Conservation (phyloP, 2,797 vertebrate genomes). For the Gephyroberyx darwinii region DNA sequence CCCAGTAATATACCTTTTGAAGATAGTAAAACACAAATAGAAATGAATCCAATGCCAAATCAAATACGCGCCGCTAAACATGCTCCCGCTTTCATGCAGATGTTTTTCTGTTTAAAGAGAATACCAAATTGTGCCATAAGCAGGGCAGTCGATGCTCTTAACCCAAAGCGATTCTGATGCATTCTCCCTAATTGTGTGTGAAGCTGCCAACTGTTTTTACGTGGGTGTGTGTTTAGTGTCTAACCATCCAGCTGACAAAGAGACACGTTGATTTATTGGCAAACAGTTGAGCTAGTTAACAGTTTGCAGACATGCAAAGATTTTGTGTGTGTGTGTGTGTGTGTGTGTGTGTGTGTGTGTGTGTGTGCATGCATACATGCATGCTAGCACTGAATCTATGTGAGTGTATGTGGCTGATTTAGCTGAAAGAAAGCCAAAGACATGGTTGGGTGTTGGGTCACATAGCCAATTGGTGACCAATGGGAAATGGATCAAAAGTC, state of each 20-base stretch:
- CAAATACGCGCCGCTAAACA: slow-evolving; percentile 33
- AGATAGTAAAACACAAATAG: slow-evolving; percentile 42
- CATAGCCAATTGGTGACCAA: slow-evolving; percentile 36
- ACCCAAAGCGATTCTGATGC: slow-evolving; percentile 85
- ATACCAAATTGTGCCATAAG: slow-evolving; percentile 76
- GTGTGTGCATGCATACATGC: slow-evolving; percentile 12
- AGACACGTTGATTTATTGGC: slow-evolving; percentile 93
- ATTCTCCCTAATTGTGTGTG: slow-evolving; percentile 86
- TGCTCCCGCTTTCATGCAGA: slow-evolving; percentile 55
- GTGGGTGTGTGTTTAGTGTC: slow-evolving; percentile 82
- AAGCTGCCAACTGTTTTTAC: slow-evolving; percentile 85
- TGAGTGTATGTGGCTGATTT: slow-evolving; percentile 19
- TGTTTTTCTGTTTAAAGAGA: slow-evolving; percentile 86
- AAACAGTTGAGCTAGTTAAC: slow-evolving; percentile 91
- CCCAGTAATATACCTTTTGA: slow-evolving; percentile 56
- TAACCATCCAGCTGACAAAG: slow-evolving; percentile 90
- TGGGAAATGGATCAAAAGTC: slow-evolving; percentile 20
- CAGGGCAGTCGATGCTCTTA: slow-evolving; percentile 78
- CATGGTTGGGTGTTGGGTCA: slow-evolving; percentile 27
- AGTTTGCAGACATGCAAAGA: slow-evolving; percentile 69
- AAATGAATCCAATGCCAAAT: slow-evolving; percentile 55
- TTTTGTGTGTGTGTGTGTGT: slow-evolving; percentile 28
- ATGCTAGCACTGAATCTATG: slow-evolving; percentile 1
- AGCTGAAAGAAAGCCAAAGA: slow-evolving; percentile 33
- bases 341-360: slow-evolving; percentile 15